phyloP scores from a whole-genome alignment of 2,888 invertebrate genomes.

The Scaptomyza tumidula region DNA sequence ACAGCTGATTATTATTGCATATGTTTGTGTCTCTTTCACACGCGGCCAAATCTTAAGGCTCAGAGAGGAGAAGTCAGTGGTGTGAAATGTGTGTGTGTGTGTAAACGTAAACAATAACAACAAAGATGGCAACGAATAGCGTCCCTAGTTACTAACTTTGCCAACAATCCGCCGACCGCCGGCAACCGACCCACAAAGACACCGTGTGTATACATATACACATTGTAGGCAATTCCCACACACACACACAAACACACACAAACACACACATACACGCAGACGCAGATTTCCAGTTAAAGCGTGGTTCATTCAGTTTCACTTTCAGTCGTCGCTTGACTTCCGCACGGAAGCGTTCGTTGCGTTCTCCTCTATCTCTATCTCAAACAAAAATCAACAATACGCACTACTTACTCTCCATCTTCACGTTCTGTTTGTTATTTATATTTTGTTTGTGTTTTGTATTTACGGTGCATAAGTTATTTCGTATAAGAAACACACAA shows the following conservation, averaged over 20 bases:
- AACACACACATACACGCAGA: slow-evolving; percentile 35
- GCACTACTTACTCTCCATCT: slow-evolving; percentile 35
- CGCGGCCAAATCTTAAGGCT: slow-evolving; percentile 18
- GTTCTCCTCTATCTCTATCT: slow-evolving; percentile 45
- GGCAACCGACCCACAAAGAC: slow-evolving; percentile 16
- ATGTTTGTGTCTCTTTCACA: slow-evolving; percentile 2
- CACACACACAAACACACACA: slow-evolving; percentile 27
- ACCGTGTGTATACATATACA: slow-evolving; percentile 22
- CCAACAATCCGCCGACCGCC: slow-evolving; percentile 21
- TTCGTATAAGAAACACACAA: too few relatives aligned
- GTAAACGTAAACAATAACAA: slow-evolving; percentile 74
- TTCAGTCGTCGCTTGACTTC: slow-evolving; percentile 78
- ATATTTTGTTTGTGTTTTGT: slow-evolving; percentile 30
- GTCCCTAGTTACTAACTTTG: slow-evolving; percentile 37
- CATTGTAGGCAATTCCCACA: slow-evolving; percentile 30
- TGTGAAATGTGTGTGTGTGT: slow-evolving; percentile 19
- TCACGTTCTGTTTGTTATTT: slow-evolving; percentile 15
- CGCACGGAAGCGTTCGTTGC: slow-evolving; percentile 75
- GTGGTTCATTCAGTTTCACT: slow-evolving; percentile 71
- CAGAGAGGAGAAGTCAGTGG: neutral
- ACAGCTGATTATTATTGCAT: slow-evolving; percentile 32
- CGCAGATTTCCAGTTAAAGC: slow-evolving; percentile 64
- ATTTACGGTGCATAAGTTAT: slow-evolving; percentile 27
- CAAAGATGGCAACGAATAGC: slow-evolving; percentile 51
- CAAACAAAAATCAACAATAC: neutral